Base-by-base conservation (phyloP, 2,888 invertebrate species). In the Gymnoscelis rufifasciata region DNA sequence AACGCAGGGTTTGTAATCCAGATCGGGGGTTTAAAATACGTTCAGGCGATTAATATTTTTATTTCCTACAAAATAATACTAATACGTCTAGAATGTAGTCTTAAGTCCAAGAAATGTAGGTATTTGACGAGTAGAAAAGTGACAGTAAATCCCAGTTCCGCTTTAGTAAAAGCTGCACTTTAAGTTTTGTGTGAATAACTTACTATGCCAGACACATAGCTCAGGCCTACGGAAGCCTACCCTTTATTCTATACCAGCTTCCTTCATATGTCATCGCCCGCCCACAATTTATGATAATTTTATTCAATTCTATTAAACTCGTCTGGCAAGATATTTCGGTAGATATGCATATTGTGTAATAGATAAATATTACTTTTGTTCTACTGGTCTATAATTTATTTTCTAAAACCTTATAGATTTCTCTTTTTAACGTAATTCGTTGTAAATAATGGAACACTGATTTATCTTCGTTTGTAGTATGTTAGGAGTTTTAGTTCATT, bases 241-340 rank as follows among this genome's bases (percentile, higher is more conserved):
- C 53, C 53, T 56, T 56, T 52, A 55, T 52, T 46, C 51, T 37
- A 46, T 38, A n/a, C n/a, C n/a, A 39, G 29, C 38, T 33, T 51
- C 52, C 51, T 52, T 35, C 15, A 51, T 47, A 24, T 40, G 27
- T 41, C 19, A 19, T n/a, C 19, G 19, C 5, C 19, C 2, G 43
- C 31, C 30, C 40, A 47, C 38, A 45, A 54, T 49, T 50, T 47
- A 54, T 57, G 46, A 27, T 41, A 48, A 49, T 44, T 43, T 39
- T 23, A 41, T 40, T 46, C 43, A 23, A 36, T 51, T 52, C 52
- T 51, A 38, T 13, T 41, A 47, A 41, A 41, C 36, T 14, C 6
- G 33, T 29, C 14, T 26, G 31, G 38, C 33, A 24, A 44, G 29
- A 49, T 40, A n/a, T 19, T 38, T 41, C 48, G 27, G 10, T 19